Base-by-base conservation (phyloP, 2,797 vertebrate genomes). In the Phalanger gymnotis region DNA sequence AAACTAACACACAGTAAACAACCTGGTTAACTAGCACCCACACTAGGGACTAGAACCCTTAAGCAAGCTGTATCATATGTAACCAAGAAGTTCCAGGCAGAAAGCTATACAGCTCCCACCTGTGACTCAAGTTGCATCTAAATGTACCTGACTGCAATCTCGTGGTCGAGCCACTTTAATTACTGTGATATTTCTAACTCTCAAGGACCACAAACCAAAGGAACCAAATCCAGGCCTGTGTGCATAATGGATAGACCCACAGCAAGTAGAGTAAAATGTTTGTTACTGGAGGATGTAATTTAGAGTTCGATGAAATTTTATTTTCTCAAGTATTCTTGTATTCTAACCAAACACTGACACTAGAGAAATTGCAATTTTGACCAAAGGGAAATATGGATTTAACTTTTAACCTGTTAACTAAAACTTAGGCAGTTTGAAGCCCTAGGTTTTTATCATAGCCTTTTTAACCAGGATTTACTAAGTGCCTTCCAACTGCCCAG, bases 1-100 rank as follows among this genome's bases (percentile, higher is more conserved):
- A 89, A 95, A 95, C 57, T 61, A 58, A 92, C 91, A 94, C 52
- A 94, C 93, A 94, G 56, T 53, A 96, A n/a, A 91, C 25, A 54
- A 31, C 40, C 90, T 55, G 55, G 28, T 1, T 97, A 95, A 87
- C 51, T 10, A 53, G 87, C 22, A 92, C 9, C 22, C 11, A 22
- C 30, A 22, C 27, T 30, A 27, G 93, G 90, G n/a, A 54, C 2
- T 90, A 73, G 81, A 92, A 95, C 28, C 34, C 40, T 47, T 25
- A 87, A 87, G 40, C 22, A 87, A 51, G 22, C 73, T 87, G 40
- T 19, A 81, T 81, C 66, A 47, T 25, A 47, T 47, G 31, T 22
- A 51, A 87, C 73, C 73, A 25, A 47, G 40, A 51, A 87, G 22
- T 87, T 87, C 40, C 25, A 87, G 40, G 40, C 22, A 47, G 22